phyloP scores from a whole-genome alignment of 2,888 invertebrate species.

The Scaptomyza polygonia region DNA sequence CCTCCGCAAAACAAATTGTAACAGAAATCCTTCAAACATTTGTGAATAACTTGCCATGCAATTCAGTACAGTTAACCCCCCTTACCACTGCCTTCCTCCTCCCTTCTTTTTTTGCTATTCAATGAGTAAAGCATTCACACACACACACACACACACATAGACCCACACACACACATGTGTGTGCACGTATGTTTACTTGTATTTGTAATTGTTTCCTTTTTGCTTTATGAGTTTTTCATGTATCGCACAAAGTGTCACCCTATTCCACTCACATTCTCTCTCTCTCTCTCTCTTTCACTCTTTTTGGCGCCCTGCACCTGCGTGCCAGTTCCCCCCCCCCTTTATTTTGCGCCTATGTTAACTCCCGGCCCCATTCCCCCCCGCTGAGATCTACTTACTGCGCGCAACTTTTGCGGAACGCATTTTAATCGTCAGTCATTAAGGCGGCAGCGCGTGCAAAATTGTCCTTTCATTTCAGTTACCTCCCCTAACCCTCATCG shows the following conservation, averaged over 20 bases:
- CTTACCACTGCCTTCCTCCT: not conserved
- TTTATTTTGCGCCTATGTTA: not conserved
- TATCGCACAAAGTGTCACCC: conserved; percentile 69
- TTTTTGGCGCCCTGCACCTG: conserved; percentile 37
- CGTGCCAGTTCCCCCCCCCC: conserved; percentile 3
- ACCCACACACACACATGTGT: not conserved
- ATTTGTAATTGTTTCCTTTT: conserved; percentile 77
- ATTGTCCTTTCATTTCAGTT: conserved; percentile 68
- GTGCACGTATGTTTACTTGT: conserved; percentile 40
- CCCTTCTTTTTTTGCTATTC: conserved; percentile 18
- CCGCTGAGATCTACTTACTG: conserved; percentile 22
- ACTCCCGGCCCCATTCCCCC: not conserved
- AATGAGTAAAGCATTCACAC: conserved; percentile 7
- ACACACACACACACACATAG: conserved; percentile 6
- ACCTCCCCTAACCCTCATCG: not conserved
- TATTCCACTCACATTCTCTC: conserved; percentile 15
- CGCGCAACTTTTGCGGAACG: conserved; percentile 54
- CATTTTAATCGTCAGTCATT: conserved; percentile 77
- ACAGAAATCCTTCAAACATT: conserved; percentile 78
- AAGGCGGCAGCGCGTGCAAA: conserved; percentile 72
- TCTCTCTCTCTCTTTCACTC: conserved; percentile 9
- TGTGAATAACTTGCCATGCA: conserved; percentile 53
- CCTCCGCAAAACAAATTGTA: conserved; percentile 71
- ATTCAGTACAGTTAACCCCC: conserved; percentile 2
- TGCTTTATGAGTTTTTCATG: conserved; percentile 78